phyloP scores from a whole-genome alignment of 2,888 invertebrate species.

The Acleris holmiana region DNA sequence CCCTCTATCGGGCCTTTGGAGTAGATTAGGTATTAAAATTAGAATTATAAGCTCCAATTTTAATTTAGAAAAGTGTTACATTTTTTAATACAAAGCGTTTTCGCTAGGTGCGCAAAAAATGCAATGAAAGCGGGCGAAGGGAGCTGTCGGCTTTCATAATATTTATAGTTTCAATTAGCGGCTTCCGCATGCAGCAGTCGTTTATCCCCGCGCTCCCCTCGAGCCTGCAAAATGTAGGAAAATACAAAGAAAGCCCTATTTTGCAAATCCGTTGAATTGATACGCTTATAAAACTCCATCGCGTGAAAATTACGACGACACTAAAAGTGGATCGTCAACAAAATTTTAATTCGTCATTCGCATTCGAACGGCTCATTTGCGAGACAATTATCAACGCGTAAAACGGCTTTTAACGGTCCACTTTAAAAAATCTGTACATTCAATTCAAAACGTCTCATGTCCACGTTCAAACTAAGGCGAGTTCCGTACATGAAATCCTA shows the following conservation, averaged over 20 bases:
- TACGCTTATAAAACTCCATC: conserved; percentile 57
- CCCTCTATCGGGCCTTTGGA: conserved; percentile 41
- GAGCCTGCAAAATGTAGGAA: conserved; percentile 49
- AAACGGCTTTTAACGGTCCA: conserved; percentile 63
- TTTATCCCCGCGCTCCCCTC: conserved; percentile 48
- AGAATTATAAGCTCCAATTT: conserved; percentile 31
- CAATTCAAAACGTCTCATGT: too few relatives aligned
- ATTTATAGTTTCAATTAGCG: conserved; percentile 82
- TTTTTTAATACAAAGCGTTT: conserved; percentile 44
- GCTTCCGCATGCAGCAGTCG: conserved; percentile 64
- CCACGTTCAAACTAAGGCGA: too few relatives aligned
- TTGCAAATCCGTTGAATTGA: conserved; percentile 28
- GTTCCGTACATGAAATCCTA: too few relatives aligned
- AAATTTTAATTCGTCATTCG: conserved; percentile 71
- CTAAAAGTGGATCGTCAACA: conserved; percentile 67
- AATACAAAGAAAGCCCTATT: conserved; percentile 46
- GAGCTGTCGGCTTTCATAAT: conserved; percentile 64
- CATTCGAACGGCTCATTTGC: conserved; percentile 65
- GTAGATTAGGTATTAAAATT: conserved; percentile 33
- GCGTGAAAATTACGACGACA: conserved; percentile 64
- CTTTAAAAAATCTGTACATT: conserved; percentile 51
- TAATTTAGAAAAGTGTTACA: conserved; percentile 24
- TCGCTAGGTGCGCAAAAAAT: conserved; percentile 51
- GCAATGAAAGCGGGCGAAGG: conserved; percentile 61
- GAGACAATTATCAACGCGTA: conserved; percentile 71